Base-by-base conservation (phyloP, 1,140 invertebrate species). In the Cheumatopsyche charites region DNA sequence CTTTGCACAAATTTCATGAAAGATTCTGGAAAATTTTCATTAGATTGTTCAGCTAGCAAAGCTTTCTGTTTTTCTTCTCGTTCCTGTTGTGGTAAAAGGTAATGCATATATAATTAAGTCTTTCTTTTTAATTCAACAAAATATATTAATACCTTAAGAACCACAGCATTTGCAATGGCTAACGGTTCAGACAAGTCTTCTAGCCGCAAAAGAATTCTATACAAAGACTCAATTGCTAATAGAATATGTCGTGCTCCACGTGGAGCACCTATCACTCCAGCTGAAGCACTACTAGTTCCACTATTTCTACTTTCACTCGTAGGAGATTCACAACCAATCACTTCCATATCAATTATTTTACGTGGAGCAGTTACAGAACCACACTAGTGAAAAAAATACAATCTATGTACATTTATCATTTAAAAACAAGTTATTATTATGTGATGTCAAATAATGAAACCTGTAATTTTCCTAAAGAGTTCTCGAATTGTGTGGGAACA, bases 311-410 rank as follows among this genome's bases (percentile, higher is more conserved):
- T 71, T 23, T 73, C 67, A 0, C 77, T 74, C 1, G 76, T 75
- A 13, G 79, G 86, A 76, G 80, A 85, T 29, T 89, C 88, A 1
- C 83, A 80, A 2, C 82, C 81, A 66, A 93, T 90, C n/a, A 93
- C 86, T 75, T 94, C 91, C 79, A 96, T 90, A 79, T 96, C 94
- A 76, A 96, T 95, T 61, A 97, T 94, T 83, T 95, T 95, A n/a
- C 95, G 86, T 0, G 95, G 95, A 42, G 94, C 94, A 42, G 94
- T 95, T 23, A 97, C 93, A 79, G 94, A 96, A 43, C 93, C 92
- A 71, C 91, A 91, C 87, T 94, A 80, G 55, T 65, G 23, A 25
- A 36, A 25, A 61, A 61, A 5, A 61, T 61, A 25, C 21, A 45
- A 17, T 63, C 17, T 65, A 71, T 47, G 19, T 62, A 29, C 26